phyloP scores from a whole-genome alignment of 2,888 invertebrate species.

The Acleris holmiana region DNA sequence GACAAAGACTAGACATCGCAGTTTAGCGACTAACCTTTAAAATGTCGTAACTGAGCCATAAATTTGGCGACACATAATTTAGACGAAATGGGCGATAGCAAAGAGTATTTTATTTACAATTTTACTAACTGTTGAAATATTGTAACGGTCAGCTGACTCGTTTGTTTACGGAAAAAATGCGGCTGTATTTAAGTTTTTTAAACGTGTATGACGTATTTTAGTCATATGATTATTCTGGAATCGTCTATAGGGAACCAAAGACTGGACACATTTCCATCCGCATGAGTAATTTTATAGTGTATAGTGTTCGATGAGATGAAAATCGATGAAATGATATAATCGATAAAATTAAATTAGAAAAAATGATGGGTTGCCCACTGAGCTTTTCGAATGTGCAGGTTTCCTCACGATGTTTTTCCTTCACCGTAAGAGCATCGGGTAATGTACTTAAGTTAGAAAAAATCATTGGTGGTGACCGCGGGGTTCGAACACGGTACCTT shows the following conservation, averaged over 20 bases:
- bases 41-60: constrained; percentile 16
- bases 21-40: not conserved
- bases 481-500: too few species aligned
- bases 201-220: not conserved
- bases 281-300: too few species aligned
- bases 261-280: too few species aligned
- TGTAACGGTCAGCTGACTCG: constrained; percentile 13
- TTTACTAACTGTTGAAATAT: constrained; percentile 20
- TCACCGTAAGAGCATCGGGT: too few species aligned
- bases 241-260: not conserved
- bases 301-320: too few species aligned
- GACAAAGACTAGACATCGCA: not conserved
- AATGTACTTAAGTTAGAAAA: too few species aligned
- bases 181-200: not conserved
- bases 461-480: too few species aligned
- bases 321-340: too few species aligned
- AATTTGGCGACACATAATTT: constrained; percentile 18
- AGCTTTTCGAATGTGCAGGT: too few species aligned
- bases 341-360: too few species aligned
- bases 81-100: constrained; percentile 2
- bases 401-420: too few species aligned
- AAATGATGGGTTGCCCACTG: too few species aligned
- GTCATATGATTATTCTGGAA: constrained; percentile 1
- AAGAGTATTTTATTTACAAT: constrained; percentile 21
- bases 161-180: constrained; percentile 15